A percentile compares a stretch with the other conserved stretches of the same genome.
These are phyloP conservation scores for Bombus polaris DNA, from an alignment of 1,140 invertebrate genomes.

Conservation along the genomic window DNA sequence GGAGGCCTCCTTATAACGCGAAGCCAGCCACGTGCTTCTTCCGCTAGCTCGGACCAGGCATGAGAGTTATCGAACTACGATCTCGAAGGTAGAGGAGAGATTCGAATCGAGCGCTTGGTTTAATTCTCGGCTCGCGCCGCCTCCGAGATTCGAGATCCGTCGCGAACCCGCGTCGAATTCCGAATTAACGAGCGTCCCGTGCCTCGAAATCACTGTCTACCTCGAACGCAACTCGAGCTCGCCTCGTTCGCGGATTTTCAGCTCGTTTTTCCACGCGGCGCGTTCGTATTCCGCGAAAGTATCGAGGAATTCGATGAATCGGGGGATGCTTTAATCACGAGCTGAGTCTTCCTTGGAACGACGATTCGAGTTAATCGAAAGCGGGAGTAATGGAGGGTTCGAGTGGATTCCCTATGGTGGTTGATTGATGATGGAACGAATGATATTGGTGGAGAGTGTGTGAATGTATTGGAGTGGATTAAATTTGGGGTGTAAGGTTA, in stretches of 20 bases:
- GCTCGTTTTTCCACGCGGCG: background rate
- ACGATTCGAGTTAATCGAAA: background rate
- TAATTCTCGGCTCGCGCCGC: conserved; percentile 5
- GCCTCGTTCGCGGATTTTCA: background rate
- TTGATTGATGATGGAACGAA: background rate
- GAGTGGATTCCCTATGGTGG: background rate
- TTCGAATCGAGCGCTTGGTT: conserved; percentile 1
- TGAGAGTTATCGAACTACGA: background rate
- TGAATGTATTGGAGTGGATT: background rate
- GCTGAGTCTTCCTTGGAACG: background rate
- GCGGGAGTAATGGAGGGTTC: background rate
- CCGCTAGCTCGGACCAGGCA: background rate
- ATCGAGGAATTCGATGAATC: background rate
- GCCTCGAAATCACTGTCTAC: background rate
- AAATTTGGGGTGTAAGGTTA: background rate
- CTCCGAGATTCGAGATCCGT: background rate
- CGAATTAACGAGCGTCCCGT: conserved; percentile 21
- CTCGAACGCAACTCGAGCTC: background rate
- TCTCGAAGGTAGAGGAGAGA: background rate
- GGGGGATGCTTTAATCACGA: background rate
- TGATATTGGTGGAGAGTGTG: background rate
- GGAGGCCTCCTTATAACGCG: background rate
- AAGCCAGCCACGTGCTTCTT: conserved; percentile 8
- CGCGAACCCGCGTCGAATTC: background rate
- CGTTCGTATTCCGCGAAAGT: background rate